These are phyloP conservation scores for Platanista minor DNA, from an alignment of 2,113 vertebrate genomes.

Conservation along the genomic window DNA sequence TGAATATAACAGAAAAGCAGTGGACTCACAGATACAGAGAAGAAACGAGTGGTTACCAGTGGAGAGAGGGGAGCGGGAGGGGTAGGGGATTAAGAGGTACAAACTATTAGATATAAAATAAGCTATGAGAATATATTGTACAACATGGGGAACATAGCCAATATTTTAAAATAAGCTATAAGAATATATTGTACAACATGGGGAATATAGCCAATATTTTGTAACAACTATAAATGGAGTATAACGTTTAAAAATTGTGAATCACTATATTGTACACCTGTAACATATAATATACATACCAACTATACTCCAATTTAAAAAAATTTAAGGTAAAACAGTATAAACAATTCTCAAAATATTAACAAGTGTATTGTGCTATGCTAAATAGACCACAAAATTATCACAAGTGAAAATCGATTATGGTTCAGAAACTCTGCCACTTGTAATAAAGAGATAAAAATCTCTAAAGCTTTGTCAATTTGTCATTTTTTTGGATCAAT, in stretches of 20 bases:
- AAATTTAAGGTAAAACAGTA: neutral
- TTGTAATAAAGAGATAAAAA: neutral
- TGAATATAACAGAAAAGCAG: neutral
- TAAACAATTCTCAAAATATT: slow-evolving; percentile 14
- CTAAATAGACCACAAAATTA: slow-evolving; percentile 21
- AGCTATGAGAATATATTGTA: neutral
- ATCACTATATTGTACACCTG: neutral
- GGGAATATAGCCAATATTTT: neutral
- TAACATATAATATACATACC: neutral
- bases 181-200: neutral
- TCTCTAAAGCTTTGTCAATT: neutral
- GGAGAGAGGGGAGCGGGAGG: neutral
- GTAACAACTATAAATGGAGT: neutral
- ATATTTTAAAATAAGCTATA: neutral
- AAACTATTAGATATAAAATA: neutral
- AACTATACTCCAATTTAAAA: neutral
- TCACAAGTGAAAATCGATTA: neutral
- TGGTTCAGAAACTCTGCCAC: neutral
- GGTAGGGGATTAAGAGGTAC: neutral
- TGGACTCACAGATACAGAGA: neutral
- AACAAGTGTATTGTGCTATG: neutral
- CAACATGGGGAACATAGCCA: neutral
- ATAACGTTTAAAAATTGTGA: neutral
- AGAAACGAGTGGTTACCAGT: neutral
- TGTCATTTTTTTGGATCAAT: neutral